Evolutionary conservation across 2,797 vertebrate species (phyloP).

Genomic region (Bradypodion ventrale): DNA sequence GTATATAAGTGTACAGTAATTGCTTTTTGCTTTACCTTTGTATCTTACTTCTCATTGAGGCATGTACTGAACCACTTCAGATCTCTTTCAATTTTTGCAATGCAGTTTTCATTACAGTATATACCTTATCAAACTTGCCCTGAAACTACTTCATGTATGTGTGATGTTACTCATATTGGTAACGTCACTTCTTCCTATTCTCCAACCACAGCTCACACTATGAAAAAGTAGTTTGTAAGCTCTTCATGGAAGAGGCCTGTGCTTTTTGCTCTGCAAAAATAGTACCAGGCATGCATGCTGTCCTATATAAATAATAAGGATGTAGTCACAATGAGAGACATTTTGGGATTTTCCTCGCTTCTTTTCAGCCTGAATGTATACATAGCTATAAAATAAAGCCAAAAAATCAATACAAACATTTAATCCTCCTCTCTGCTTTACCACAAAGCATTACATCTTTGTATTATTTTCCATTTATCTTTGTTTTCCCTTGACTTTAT

Average conservation of each 20-base stretch:
- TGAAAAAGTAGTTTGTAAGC: neutral
- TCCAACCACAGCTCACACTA: neutral
- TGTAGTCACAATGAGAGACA: neutral
- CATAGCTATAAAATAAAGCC: constrained; percentile 21
- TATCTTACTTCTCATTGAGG: neutral
- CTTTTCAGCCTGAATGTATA: constrained; percentile 4
- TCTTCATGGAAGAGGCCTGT: neutral
- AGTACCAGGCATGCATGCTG: no score
- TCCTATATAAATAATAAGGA: neutral
- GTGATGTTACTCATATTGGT: no score
- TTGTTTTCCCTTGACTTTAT: constrained; percentile 33
- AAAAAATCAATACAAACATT: constrained; percentile 5
- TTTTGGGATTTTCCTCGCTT: neutral
- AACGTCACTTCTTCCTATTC: no score
- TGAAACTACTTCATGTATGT: neutral
- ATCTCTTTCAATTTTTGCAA: neutral
- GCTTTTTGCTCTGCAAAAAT: neutral
- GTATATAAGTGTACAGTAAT: no score
- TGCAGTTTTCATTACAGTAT: neutral
- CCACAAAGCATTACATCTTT: constrained; percentile 13
- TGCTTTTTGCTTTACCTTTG: no score
- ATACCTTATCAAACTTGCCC: neutral
- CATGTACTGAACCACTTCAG: neutral
- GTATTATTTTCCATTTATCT: neutral
- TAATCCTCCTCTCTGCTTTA: constrained; percentile 3